Evolutionary conservation across 1,140 invertebrate genomes (phyloP).

Genomic region (Diachasma alloeum): DNA sequence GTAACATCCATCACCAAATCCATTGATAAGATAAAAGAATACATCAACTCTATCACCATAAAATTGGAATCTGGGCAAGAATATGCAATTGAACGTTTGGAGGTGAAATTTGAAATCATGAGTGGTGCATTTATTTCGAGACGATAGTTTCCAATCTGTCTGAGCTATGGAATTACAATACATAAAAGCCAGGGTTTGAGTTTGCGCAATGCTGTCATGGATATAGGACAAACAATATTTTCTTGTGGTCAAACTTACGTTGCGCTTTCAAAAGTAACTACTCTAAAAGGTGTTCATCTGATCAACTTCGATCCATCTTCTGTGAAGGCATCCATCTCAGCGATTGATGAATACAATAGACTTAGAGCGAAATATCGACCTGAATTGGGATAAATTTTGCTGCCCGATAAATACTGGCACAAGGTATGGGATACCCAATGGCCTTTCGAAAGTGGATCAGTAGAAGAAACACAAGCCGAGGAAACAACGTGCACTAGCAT

Average conservation of each 20-base stretch:
- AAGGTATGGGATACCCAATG: not conserved
- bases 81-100: slow-evolving; percentile 7
- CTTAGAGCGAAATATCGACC: not conserved
- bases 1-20: slow-evolving; percentile 32
- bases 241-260: slow-evolving; percentile 52
- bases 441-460: not conserved
- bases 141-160: slow-evolving; percentile 53
- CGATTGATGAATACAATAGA: not conserved
- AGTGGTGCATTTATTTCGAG: slow-evolving; percentile 43
- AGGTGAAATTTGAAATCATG: slow-evolving; percentile 37
- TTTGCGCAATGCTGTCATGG: slow-evolving; percentile 45
- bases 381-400: not conserved
- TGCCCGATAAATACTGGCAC: not conserved
- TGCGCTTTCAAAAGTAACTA: slow-evolving; percentile 50
- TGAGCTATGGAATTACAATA: slow-evolving; percentile 55
- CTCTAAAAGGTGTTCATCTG: slow-evolving; percentile 38
- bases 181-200: slow-evolving; percentile 59
- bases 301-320: slow-evolving; percentile 29
- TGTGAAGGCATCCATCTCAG: slow-evolving; percentile 9
- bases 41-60: slow-evolving; percentile 17
- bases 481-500: not conserved
- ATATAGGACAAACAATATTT: slow-evolving; percentile 48
- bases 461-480: not conserved
- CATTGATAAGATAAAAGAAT: not conserved
- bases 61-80: slow-evolving; percentile 17